Conservation (phyloP, 1,140 invertebrate genomes). For the Drosophila kurseongensis region DNA sequence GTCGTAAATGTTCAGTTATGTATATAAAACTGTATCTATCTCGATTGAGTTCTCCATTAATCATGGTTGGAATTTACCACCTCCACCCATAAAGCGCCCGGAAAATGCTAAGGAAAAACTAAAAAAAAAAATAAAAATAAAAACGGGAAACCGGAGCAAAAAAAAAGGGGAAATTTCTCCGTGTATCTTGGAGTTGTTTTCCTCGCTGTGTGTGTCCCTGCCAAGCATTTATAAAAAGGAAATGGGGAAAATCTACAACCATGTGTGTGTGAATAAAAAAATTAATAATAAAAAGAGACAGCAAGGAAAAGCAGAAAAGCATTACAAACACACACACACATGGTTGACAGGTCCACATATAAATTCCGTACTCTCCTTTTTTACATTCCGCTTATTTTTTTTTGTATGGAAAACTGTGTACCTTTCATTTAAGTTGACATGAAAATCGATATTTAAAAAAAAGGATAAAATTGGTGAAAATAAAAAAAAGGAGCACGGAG, state of each 20-base stretch:
- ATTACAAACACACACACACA: conserved; percentile 29
- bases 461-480: conserved; percentile 71
- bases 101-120: conserved; percentile 21
- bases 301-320: conserved; percentile 18
- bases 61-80: conserved; percentile 27
- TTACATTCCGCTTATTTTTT: conserved; percentile 39
- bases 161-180: conserved; percentile 34
- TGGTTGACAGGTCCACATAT: conserved; percentile 40
- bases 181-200: conserved; percentile 48
- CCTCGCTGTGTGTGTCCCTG: conserved; percentile 23
- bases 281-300: conserved; percentile 62
- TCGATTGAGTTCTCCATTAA: conserved; percentile 45
- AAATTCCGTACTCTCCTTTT: conserved; percentile 38
- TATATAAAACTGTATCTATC: conserved; percentile 12
- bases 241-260: conserved; percentile 35
- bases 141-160: neutral
- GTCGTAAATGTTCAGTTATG: conserved; percentile 3
- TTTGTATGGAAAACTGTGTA: conserved; percentile 75
- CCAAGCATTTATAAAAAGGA: conserved; percentile 43
- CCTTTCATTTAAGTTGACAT: conserved; percentile 83
- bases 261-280: conserved; percentile 45
- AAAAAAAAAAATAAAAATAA: neutral
- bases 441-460: conserved; percentile 80
- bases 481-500: conserved; percentile 44
- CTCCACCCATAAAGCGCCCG: neutral